Conservation (phyloP, 2,797 vertebrate species). For the Sparus aurata region DNA sequence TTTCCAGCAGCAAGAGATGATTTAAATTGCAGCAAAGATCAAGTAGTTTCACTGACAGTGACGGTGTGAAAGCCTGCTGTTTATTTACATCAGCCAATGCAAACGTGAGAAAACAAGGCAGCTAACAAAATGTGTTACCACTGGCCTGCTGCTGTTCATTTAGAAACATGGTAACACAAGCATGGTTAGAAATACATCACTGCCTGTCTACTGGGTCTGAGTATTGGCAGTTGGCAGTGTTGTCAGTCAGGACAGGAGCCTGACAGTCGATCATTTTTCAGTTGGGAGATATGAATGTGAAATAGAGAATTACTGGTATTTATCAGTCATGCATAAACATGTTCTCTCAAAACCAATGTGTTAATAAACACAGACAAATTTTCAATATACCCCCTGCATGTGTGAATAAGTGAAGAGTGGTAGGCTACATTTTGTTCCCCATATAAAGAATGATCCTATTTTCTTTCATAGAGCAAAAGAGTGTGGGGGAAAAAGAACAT, state of each 20-base stretch:
- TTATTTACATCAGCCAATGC: slow-evolving; percentile 17
- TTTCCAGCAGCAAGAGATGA: slow-evolving; percentile 7
- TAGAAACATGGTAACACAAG: slow-evolving; percentile 4
- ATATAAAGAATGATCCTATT: slow-evolving; percentile 77
- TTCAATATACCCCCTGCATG: slow-evolving; percentile 37
- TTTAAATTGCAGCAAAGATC: slow-evolving; percentile 5
- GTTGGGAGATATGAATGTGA: slow-evolving; percentile 20
- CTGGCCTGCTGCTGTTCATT: slow-evolving; percentile 26
- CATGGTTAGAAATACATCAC: slow-evolving; percentile 15
- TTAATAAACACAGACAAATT: slow-evolving; percentile 20
- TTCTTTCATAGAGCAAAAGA: slow-evolving; percentile 65
- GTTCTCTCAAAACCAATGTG: slow-evolving; percentile 2
- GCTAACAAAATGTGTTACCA: not conserved
- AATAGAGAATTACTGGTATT: slow-evolving; percentile 6
- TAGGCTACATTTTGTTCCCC: slow-evolving; percentile 57
- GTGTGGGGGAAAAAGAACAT: slow-evolving; percentile 57
- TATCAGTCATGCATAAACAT: slow-evolving; percentile 28
- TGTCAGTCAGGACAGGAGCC: slow-evolving; percentile 14
- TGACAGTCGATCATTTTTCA: slow-evolving; percentile 17
- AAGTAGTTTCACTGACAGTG: not conserved
- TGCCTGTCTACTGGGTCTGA: slow-evolving; percentile 9
- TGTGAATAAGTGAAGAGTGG: slow-evolving; percentile 36
- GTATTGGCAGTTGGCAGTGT: not conserved
- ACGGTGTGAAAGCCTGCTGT: slow-evolving; percentile 9
- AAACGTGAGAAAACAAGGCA: slow-evolving; percentile 4